Conservation (phyloP, 92 coral and sea anemone species). For the Phenganax stokvisi region DNA sequence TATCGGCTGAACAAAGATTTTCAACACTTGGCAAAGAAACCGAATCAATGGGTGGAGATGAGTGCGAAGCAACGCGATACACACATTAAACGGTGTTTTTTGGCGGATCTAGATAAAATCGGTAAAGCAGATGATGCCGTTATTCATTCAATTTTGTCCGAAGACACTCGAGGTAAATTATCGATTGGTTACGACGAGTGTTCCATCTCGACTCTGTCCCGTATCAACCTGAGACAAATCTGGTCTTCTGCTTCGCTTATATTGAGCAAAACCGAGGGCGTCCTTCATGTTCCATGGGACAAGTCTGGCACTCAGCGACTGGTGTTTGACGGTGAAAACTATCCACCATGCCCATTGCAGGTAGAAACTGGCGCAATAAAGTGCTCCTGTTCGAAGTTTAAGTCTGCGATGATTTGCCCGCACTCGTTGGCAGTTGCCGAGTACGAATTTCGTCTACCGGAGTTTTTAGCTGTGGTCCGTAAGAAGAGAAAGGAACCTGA, state of each 20-base stretch:
- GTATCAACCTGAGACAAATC: conserved; percentile 39
- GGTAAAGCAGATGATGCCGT: background rate
- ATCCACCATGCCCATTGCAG: background rate
- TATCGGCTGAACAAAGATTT: conserved; percentile 34
- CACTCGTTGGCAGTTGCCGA: conserved; percentile 45
- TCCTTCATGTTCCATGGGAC: conserved; percentile 45
- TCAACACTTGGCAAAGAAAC: conserved; percentile 40
- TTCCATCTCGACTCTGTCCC: conserved; percentile 40
- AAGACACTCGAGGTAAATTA: conserved; percentile 8
- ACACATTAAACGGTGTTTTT: conserved; percentile 41
- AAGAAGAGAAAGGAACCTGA: conserved; percentile 42
- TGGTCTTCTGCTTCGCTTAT: conserved; percentile 42
- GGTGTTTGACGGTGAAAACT: conserved; percentile 44
- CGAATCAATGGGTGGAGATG: conserved; percentile 43
- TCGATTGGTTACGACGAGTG: conserved; percentile 33
- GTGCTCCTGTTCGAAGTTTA: conserved; percentile 41
- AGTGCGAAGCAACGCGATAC: conserved; percentile 39
- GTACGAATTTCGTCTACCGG: conserved; percentile 29
- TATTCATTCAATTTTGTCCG: background rate
- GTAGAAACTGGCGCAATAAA: conserved; percentile 14
- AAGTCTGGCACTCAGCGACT: conserved; percentile 37
- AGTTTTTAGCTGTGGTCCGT: conserved; percentile 30
- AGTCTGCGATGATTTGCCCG: conserved; percentile 12
- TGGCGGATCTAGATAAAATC: conserved; percentile 16
- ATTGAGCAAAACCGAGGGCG: conserved; percentile 38